Evolutionary conservation across 2,888 invertebrate genomes (phyloP), one percentile per base, ranked within the genome.

Genomic region (Aleiodes leptofemur): DNA sequence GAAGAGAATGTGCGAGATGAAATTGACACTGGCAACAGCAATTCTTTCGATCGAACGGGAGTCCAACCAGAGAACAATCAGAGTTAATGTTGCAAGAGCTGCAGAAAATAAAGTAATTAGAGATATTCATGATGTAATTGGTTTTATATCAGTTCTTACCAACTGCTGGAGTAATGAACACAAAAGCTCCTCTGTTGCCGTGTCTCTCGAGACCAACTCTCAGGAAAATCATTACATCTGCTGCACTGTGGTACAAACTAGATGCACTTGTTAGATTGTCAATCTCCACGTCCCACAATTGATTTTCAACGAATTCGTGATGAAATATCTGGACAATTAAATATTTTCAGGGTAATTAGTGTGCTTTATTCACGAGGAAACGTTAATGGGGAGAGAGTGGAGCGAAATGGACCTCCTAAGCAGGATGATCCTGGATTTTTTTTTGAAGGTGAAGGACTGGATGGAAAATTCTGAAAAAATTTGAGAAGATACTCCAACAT

Each of bases 1-100:
- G 83, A 92, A 92, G 31, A 91, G 84, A 74, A 93, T 91, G 83
- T 94, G 94, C 13, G 91, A 91, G 57, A 93, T 90, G n/a, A 94
- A 90, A 83, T 92, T 93, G 59, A 93, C 90, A 79, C 91, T 91
- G 57, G 91, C 90, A 53, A 94, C 82, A 43, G 91, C 83, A 38
- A 94, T 85, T 76, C 94, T 90, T 66, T 93, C 92, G 61, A 90
- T 88, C 69, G 92, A 91, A 73, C 90, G 90, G 0, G 93, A 91
- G 79, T 93, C 92, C 80, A 94, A 84, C 83, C 92, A 90, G 64
- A 94, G 84, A 0, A 92, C 91, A 13, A 91, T 89, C 66, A 94
- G 80, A 7, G 94, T 93, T 23, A 94, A 86, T 6, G 92, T 74
- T 56, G 93, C 91, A 72, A 93, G 88, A 34, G 92, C 92, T 91